Base-by-base conservation (phyloP, 2,888 invertebrate genomes). In the Drosophila prostipennis region DNA sequence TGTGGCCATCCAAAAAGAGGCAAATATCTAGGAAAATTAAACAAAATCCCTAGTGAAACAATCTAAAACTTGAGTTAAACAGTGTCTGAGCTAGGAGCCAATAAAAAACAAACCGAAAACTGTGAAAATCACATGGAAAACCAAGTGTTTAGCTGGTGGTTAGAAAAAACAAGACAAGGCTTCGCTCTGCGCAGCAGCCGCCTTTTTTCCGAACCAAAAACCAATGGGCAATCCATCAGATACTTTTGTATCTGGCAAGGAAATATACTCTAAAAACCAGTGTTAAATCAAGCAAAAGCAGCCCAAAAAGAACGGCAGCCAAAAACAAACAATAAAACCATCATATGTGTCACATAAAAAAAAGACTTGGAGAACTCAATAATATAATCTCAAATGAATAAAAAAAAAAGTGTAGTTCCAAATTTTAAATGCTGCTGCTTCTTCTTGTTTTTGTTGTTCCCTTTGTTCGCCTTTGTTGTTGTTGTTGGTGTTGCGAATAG, bases 181-280 rank as follows among this genome's bases (percentile, higher is more conserved):
- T 32, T 71, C 74, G 76, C 75, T 77, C 26, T 85, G 82, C 82
- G 86, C 82, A 83, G 82, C 82, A 83, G 86, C 82, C 82, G 82
- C 82, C 83, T 83, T 83, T 83, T 80, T 81, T 77, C 46, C 11
- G 19, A 64, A 49, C 63, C 26, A 40, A 52, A 52, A 43, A 55
- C 29, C 61, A 8, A 68, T 56, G 43, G 36, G 42, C 57, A 49
- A 67, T 37, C 46, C 53, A 63, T 57, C 55, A 72, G 67, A 58
- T 53, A 58, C 58, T 58, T 63, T 40, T 40, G 58, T 49, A 53
- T 57, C 61, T 43, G 34, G 10, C 6, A 16, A 36, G 46, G 8
- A 45, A 39, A 46, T 26, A 14, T 61, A 26, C 39, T 16, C 37
- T 4, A 13, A 37, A 39, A 19, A 32, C 14, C 19, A 36, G 48